Evolutionary conservation across 2,113 vertebrate species (phyloP), one percentile per base, ranked within the genome.

Genomic region (Seriola rivoliana): DNA sequence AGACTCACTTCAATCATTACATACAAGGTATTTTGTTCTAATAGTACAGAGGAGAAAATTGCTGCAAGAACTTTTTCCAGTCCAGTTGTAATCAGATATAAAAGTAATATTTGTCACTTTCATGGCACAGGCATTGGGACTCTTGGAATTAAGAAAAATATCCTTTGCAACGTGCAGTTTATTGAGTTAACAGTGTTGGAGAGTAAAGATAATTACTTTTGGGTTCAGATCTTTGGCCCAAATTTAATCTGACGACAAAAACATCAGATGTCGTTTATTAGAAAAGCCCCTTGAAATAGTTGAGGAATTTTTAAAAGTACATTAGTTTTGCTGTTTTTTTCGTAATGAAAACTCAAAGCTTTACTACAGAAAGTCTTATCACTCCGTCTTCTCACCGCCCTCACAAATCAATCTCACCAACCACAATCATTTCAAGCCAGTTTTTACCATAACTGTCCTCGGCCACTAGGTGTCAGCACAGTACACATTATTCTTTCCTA

Each of bases 401-500:
- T 76, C 91, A 83, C 81, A 25, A 81, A 80, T 76, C 90, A 77
- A 59, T 67, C 67, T 69, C 85, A 89, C 85, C 85, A 80, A 78
- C 75, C 86, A 73, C 83, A 21, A 50, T 75, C 92, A 93, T 93
- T 75, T 88, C 82, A 87, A 90, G 79, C 84, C 75, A 81, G 66
- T 82, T 78, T 82, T 34, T 82, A 55, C 82, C 90, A 89, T 93
- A 64, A 75, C 80, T 88, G 57, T 82, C 60, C 17, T 79, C 21
- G 67, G 85, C 93, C 95, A 94, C 94, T 95, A 95, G 95, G 90
- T 94, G 95, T 95, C 94, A 94, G 91, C 82, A 83, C 88, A 95
- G 88, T 87, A 91, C 89, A 88, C 80, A 85, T 89, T 82, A 93
- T 92, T 85, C 81, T 93, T 93, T 95, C 94, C 93, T 88, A 94